Conservation (phyloP, 64 coral and sea anemone species). For the Stylophora pistillata region DNA sequence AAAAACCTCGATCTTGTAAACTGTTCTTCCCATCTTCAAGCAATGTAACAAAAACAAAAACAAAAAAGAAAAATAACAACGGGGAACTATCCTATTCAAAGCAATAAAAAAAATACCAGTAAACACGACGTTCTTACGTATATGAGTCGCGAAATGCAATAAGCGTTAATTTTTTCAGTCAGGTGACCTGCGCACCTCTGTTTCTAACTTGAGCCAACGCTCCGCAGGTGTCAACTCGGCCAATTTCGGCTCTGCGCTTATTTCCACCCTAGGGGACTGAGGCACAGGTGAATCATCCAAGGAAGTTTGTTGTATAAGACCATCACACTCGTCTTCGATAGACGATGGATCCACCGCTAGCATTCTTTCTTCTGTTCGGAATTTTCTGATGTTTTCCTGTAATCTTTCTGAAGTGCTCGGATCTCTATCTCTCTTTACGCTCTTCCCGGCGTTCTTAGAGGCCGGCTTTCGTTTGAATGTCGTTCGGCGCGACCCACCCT, state of each 20-base stretch:
- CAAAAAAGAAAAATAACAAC: too few relatives aligned
- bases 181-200: slow-evolving; percentile 41
- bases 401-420: slow-evolving; percentile 71
- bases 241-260: slow-evolving; percentile 46
- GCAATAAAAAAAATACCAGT: too few relatives aligned
- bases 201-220: slow-evolving; percentile 52
- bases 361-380: slow-evolving; percentile 78
- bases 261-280: slow-evolving; percentile 29
- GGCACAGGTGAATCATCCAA: slow-evolving; percentile 30
- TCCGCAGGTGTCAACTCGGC: slow-evolving; percentile 49
- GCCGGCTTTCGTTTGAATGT: slow-evolving; percentile 68
- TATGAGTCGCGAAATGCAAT: too few relatives aligned
- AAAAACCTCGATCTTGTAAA: too few relatives aligned
- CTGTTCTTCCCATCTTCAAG: too few relatives aligned
- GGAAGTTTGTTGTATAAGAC: neutral
- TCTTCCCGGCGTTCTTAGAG: slow-evolving; percentile 37
- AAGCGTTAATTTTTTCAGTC: too few relatives aligned
- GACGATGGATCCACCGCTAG: slow-evolving; percentile 55
- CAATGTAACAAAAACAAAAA: too few relatives aligned
- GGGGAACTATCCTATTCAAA: too few relatives aligned
- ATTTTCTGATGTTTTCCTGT: slow-evolving; percentile 84
- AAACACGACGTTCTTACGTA: too few relatives aligned
- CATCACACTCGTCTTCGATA: slow-evolving; percentile 2
- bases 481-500: slow-evolving; percentile 29
- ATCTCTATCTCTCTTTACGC: slow-evolving; percentile 42